Base-by-base conservation (phyloP, 2,113 vertebrate species). In the Misgurnus mizolepis region DNA sequence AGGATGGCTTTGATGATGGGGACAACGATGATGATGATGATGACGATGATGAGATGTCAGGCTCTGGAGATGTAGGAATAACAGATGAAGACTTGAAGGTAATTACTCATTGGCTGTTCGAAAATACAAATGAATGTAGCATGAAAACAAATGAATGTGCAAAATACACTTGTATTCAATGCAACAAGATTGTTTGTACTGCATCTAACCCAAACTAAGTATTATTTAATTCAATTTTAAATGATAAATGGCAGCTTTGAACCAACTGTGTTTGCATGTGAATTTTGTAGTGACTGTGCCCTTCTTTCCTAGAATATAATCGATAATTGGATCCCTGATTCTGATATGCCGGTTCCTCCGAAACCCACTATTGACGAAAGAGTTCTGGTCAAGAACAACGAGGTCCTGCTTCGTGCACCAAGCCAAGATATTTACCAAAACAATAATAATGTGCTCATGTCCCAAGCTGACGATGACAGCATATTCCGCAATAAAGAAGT, bases 401-500 rank as follows among this genome's bases (percentile, higher is more conserved):
- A 98, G 80, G 92, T 98, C 0, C 67, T 3, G 80, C 70, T 0
- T 41, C 3, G 0, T 47, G 0, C 47, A 74, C 6, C 49, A 62
- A 3, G 12, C 5, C 73, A 73, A 79, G 68, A 88, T 15, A 68
- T 88, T 49, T 18, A 89, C 15, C 87, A 85, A 17, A 93, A 94
- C 89, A 95, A 93, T 56, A 76, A 66, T 22, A 76, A 66, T 22
- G 94, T 98, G 71, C 93, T 94, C 47, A 95, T 97, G 94, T 90
- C 96, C 50, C 96, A 95, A 82, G 93, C 96, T 34, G 87, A 88
- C 17, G 92, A 93, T 1, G 89, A 93, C 82, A 90, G 91, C 92
- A 89, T 97, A 89, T 94, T 97, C 47, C 92, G 93, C 84, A 96
- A 95, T 86, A 96, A 93, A 0, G 96, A 97, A 87, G 95, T 98